phyloP scores from a whole-genome alignment of 2,888 invertebrate genomes.

The Malthinus seriepunctatus region DNA sequence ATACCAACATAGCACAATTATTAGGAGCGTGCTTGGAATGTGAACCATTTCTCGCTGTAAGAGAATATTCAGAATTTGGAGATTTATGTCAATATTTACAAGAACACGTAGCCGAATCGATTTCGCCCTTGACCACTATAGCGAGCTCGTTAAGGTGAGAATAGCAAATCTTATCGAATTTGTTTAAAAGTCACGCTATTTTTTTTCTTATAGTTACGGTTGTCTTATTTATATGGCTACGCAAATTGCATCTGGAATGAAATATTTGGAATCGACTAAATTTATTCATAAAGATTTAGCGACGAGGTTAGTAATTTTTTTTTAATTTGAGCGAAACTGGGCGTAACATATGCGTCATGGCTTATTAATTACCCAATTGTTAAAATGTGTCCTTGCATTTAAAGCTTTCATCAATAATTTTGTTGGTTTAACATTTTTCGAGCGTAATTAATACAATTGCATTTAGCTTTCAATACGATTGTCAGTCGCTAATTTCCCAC shows the following conservation, averaged over 20 bases:
- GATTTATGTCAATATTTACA: slow-evolving; percentile 85
- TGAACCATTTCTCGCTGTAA: slow-evolving; percentile 75
- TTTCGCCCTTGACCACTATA: slow-evolving; percentile 63
- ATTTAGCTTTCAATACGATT: no score
- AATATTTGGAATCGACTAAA: slow-evolving; percentile 82
- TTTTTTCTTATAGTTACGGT: slow-evolving; percentile 65
- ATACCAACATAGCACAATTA: slow-evolving; percentile 72
- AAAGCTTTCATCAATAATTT: no score
- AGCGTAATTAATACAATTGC: no score
- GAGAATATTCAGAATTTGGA: slow-evolving; percentile 77
- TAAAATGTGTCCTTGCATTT: no score
- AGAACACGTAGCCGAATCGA: slow-evolving; percentile 76
- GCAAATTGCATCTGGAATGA: slow-evolving; percentile 89
- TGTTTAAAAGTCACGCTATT: not conserved
- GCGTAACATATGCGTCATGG: no score
- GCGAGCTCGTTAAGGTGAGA: slow-evolving; percentile 72
- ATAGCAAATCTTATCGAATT: not conserved
- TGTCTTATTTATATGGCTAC: slow-evolving; percentile 84
- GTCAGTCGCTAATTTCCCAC: no score
- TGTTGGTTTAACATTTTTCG: no score
- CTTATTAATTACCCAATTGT: no score
- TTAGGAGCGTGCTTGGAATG: slow-evolving; percentile 74
- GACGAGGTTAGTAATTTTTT: slow-evolving; percentile 62
- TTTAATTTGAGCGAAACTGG: no score
- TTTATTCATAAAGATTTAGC: slow-evolving; percentile 87